phyloP scores from a whole-genome alignment of 2,797 vertebrate genomes.

The Pseudochaenichthys georgianus region DNA sequence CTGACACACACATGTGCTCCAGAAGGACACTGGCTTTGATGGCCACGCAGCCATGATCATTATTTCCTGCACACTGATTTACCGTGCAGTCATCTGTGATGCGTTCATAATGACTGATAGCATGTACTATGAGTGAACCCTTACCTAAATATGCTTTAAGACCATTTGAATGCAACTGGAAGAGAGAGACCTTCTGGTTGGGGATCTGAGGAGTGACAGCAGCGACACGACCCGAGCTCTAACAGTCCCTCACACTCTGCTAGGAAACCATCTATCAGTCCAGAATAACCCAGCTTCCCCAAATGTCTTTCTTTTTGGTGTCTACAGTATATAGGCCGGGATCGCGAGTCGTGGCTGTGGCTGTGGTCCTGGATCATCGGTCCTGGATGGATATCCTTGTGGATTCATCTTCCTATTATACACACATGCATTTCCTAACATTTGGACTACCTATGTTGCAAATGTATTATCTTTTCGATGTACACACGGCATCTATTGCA shows the following conservation, averaged over 20 bases:
- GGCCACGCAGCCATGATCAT: slow-evolving; percentile 53
- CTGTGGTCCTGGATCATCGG: no score
- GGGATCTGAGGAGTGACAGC: no score
- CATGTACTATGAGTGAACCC: slow-evolving; percentile 5
- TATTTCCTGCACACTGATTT: slow-evolving; percentile 61
- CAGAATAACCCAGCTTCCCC: background rate
- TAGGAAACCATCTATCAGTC: slow-evolving; percentile 12
- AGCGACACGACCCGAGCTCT: slow-evolving; percentile 38
- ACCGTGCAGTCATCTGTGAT: slow-evolving; percentile 35
- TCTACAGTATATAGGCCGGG: no score
- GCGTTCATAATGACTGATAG: slow-evolving; percentile 34
- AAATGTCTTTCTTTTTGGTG: no score
- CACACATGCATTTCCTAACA: no score
- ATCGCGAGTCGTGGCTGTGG: no score
- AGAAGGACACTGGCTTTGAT: slow-evolving; percentile 72
- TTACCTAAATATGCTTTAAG: slow-evolving; percentile 16
- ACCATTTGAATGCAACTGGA: slow-evolving; percentile 17
- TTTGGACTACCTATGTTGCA: no score
- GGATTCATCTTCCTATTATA: no score
- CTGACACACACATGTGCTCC: slow-evolving; percentile 71
- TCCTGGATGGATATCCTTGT: no score
- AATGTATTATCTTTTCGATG: no score
- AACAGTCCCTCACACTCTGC: slow-evolving; percentile 57
- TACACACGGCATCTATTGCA: no score
- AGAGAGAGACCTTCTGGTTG: background rate